Evolutionary conservation across 2,797 vertebrate genomes (phyloP), one percentile per base, ranked within the genome.

Genomic region (Denticeps clupeoides): DNA sequence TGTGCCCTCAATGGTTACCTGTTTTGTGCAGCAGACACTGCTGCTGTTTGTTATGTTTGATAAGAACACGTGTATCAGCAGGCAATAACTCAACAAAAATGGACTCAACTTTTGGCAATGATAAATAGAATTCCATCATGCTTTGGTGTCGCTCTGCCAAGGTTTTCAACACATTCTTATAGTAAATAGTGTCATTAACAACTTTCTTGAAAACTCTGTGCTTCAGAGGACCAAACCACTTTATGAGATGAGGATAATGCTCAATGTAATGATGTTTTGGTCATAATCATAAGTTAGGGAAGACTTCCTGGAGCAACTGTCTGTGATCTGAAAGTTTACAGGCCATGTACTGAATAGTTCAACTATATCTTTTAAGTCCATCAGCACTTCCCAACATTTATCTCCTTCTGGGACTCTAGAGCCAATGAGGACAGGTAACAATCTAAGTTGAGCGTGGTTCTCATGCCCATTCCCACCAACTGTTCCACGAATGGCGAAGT

Each of bases 161-260:
- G 2, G 51, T 62, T 58, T 52, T 59, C 2, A 49, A 31, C 1
- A 59, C 26, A 18, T 56, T 57, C 26, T 62, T 57, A 29, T 23
- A 54, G 27, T 51, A 55, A 11, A 60, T 15, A 9, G 44, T 46
- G 25, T 41, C 25, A 52, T 7, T 8, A 43, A 56, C 7, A 1
- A 56, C 45, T n/a, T 56, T 56, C 29, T 54, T 59, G 15, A 63
- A 59, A 7, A 53, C n/a, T 8, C 46, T 56, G 51, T 51, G 31
- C 24, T 51, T 60, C 15, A 63, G 23, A 15, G 49, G 49, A 41
- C 45, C 49, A 59, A 63, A 63, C 11, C 19, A 33, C 7, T 10
- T 13, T 1, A 48, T 38, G 4, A 37, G 19, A 13, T 37, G 12
- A 24, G 46, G 46, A 22, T 38, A 48, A 11, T 48, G 46, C 16